Base-by-base conservation (phyloP, 2,113 vertebrate genomes). In the Typhlomys cinereus region DNA sequence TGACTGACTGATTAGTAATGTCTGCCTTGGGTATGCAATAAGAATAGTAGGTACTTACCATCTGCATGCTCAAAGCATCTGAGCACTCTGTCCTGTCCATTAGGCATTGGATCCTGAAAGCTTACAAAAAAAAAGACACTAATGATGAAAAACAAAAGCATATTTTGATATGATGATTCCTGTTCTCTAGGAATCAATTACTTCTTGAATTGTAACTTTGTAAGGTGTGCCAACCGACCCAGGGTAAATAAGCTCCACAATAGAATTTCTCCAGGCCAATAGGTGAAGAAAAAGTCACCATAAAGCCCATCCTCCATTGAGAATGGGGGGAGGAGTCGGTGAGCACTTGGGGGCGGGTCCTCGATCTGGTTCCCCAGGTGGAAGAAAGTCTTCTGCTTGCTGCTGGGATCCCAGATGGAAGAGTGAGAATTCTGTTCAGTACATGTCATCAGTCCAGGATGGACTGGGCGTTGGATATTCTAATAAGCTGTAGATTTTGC, bases 261-360 rank as follows among this genome's bases (percentile, higher is more conserved):
- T 46, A 57, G 64, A 94, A 95, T 48, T 85, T 74, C 88, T 78
- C 85, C 73, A 61, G 81, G 31, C 29, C 44, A 52, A 89, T 2
- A 41, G 1, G 83, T 23, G 46, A 27, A 79, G 50, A 90, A 89
- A 70, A 73, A 23, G 54, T 88, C 75, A 94, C 57, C 17, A 48
- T 18, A 74, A 64, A 54, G 17, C 7, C 15, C 48, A n/a, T 75
- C 31, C 67, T 48, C 11, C 9, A 75, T 62, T 66, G 84, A 57
- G 36, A 89, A 2, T 34, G 18, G 64, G 92, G 41, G 34, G 12
- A 61, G 34, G 1, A 13, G n/a, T 73, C 52, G n/a, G 13, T 61
- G 61, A 75, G 34, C 15, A 75, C 14, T 9, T 6, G 61, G 29
- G 20, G 36, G 39, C 21, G 44, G 79, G 64, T 23, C 48, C 41